phyloP scores from a whole-genome alignment of 1,140 invertebrate species.

The Coptotermes formosanus region DNA sequence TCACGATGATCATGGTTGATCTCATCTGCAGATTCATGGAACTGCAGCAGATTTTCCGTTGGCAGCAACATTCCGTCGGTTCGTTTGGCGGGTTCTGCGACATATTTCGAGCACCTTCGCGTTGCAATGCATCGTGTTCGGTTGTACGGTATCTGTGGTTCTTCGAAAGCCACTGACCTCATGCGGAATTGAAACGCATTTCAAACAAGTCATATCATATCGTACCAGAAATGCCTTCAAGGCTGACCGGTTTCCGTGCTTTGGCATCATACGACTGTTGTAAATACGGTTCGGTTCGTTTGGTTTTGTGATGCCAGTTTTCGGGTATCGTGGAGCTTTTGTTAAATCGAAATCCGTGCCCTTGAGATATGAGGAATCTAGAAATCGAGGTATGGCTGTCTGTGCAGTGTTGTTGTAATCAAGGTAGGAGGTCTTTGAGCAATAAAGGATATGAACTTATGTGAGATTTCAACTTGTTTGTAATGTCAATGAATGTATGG shows the following conservation, averaged over 20 bases:
- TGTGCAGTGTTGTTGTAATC: neutral
- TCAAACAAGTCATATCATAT: neutral
- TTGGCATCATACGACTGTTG: neutral
- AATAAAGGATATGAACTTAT: too few relatives aligned
- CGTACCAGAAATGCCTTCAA: neutral
- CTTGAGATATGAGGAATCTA: slow-evolving; percentile 1
- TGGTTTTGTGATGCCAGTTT: neutral
- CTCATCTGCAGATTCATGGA: neutral
- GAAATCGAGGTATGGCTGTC: slow-evolving; percentile 14
- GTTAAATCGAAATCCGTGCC: neutral
- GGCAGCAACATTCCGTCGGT: slow-evolving; percentile 1
- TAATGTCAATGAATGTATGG: too few relatives aligned
- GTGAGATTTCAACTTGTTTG: neutral
- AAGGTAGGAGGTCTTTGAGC: neutral
- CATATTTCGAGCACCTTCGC: neutral
- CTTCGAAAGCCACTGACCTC: neutral
- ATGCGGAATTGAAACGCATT: neutral
- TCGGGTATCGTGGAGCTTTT: neutral
- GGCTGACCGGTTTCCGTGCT: neutral
- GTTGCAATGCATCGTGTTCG: neutral
- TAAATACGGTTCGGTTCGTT: too few relatives aligned
- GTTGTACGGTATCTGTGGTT: neutral
- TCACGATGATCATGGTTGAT: neutral
- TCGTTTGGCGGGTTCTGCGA: neutral
- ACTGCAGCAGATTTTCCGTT: neutral